Evolutionary conservation across 1,140 invertebrate genomes (phyloP), one percentile per base, ranked within the genome.

Genomic region (Leptinotarsa defecta): DNA sequence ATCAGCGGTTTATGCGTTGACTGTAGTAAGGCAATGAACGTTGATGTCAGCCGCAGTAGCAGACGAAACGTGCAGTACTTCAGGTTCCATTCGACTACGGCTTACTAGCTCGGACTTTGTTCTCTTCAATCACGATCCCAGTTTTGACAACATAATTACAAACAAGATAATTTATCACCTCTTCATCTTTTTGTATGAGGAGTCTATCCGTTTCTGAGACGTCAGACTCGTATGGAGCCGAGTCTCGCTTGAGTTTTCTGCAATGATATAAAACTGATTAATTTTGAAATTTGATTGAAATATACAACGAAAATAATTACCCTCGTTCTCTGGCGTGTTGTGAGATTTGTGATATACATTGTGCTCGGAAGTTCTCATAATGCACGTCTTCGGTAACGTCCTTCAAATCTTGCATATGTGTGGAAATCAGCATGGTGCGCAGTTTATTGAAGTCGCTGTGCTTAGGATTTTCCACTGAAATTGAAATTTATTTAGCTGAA

Each of bases 381-480:
- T 98, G 96, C 4, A 98, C 95, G 85, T 97, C 95, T 82, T 96
- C 92, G 1, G 96, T 98, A 1, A 96, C 94, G 83, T 98, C 96
- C 86, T 98, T 97, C 68, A 98, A 86, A 86, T 98, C 96, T 84
- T 98, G 95, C 94, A 98, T 95, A 85, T 98, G 95, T 49, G 95
- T 96, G 13, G 94, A 95, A 82, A 99, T 98, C 62, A 99, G 87
- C 93, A 99, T 98, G 77, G 97, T 98, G 76, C 97, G 90, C 65
- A 99, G 87, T 85, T 98, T 97, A 48, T 96, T 93, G 86, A 99
- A 99, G 87, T 99, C 98, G 83, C 97, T 98, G 86, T 99, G 97
- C 78, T 95, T 93, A 6, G 97, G 93, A 87, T 99, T 99, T 86
- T 99, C 98, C 75, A 99, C 97, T 94, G 85, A 48, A 86, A 87